A percentile compares a stretch with the other conserved stretches of the same genome.
These are phyloP conservation scores for Protodeltote pygarga DNA, from an alignment of 2,888 invertebrate species.

Conservation along the genomic window DNA sequence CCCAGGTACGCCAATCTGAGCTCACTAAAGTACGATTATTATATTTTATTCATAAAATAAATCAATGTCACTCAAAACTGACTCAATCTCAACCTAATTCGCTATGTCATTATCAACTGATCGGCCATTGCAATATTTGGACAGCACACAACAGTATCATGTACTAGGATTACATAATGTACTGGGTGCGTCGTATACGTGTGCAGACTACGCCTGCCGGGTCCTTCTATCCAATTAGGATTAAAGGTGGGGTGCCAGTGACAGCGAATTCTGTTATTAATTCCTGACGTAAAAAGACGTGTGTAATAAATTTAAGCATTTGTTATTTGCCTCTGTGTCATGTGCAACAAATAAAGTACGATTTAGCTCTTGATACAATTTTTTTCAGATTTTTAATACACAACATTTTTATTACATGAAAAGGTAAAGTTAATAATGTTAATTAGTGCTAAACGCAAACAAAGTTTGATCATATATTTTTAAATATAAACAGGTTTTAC, in stretches of 20 bases:
- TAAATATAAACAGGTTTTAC: too few relatives aligned
- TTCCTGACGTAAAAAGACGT: background rate
- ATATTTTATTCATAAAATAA: background rate
- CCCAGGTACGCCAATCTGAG: too few relatives aligned
- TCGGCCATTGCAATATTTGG: constrained; percentile 38
- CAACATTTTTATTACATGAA: too few relatives aligned
- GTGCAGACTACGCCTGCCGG: constrained; percentile 67
- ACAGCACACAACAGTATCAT: constrained; percentile 35
- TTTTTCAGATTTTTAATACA: too few relatives aligned
- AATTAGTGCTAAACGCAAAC: too few relatives aligned
- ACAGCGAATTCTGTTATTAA: constrained; percentile 32
- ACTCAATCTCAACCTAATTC: constrained; percentile 31
- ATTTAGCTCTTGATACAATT: too few relatives aligned
- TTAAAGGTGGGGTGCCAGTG: constrained; percentile 60
- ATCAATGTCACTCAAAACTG: background rate
- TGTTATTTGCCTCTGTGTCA: too few relatives aligned
- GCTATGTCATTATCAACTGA: constrained; percentile 25
- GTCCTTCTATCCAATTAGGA: constrained; percentile 80
- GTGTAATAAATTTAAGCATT: too few relatives aligned
- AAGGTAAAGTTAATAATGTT: too few relatives aligned
- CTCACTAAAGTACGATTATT: too few relatives aligned
- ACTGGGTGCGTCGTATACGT: constrained; percentile 65
- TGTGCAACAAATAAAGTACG: too few relatives aligned
- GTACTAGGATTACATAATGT: constrained; percentile 22
- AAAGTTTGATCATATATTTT: too few relatives aligned